phyloP scores from a whole-genome alignment of 2,797 vertebrate genomes.

The Poeciliopsis infans region DNA sequence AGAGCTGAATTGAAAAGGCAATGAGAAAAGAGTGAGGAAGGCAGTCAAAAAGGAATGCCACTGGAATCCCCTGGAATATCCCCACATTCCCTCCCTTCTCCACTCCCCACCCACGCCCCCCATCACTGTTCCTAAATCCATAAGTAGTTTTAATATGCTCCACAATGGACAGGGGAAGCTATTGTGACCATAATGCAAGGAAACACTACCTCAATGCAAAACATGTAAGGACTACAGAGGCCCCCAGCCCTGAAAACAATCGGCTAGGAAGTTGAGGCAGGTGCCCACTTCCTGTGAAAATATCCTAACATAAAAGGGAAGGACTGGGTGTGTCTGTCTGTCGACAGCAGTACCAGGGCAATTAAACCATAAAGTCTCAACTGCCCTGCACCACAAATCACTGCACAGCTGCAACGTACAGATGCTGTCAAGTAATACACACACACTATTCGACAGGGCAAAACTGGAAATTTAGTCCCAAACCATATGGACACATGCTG shows the following conservation, averaged over 20 bases:
- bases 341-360: slow-evolving; percentile 35
- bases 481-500: background rate
- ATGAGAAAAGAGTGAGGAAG: slow-evolving; percentile 37
- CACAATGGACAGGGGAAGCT: slow-evolving; percentile 72
- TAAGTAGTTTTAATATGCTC: slow-evolving; percentile 59
- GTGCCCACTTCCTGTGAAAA: slow-evolving; percentile 76
- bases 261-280: slow-evolving; percentile 68
- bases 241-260: slow-evolving; percentile 70
- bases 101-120: background rate
- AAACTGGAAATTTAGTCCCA: background rate
- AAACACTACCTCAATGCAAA: slow-evolving; percentile 72
- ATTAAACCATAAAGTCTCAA: slow-evolving; percentile 51
- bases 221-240: slow-evolving; percentile 59
- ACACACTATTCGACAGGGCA: background rate
- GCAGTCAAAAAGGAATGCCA: slow-evolving; percentile 70
- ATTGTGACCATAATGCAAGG: slow-evolving; percentile 77
- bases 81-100: slow-evolving; percentile 25
- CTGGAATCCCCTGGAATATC: slow-evolving; percentile 74
- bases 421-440: slow-evolving; percentile 5
- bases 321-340: slow-evolving; percentile 38
- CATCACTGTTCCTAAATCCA: slow-evolving; percentile 58
- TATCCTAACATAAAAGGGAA: slow-evolving; percentile 54
- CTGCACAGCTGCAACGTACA: background rate
- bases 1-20: slow-evolving; percentile 13
- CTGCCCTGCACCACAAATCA: slow-evolving; percentile 23